Conservation (phyloP, 2,113 vertebrate species). For the Connochaetes taurinus region DNA sequence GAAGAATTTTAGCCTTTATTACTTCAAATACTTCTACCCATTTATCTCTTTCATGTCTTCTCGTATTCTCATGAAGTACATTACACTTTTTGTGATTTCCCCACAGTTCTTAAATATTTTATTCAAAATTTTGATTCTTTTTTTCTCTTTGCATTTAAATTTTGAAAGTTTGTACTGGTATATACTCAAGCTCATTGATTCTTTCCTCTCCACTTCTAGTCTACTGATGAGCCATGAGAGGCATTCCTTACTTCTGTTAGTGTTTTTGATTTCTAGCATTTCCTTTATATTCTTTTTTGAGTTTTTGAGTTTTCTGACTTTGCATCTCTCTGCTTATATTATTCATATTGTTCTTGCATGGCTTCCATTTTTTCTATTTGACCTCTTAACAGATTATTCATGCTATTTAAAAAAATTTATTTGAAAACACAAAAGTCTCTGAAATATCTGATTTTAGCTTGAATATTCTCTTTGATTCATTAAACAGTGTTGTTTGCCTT, state of each 20-base stretch:
- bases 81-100: not conserved
- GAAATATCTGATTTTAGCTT: not conserved
- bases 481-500: not conserved
- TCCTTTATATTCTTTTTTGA: not conserved
- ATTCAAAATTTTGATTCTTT: not conserved
- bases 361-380: not conserved
- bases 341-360: not conserved
- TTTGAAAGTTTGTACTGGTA: not conserved
- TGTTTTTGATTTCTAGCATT: not conserved
- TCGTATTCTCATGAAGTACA: accelerated
- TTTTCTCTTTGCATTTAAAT: not conserved
- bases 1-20: not conserved
- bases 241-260: not conserved
- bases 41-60: not conserved
- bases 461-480: not conserved
- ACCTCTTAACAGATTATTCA: not conserved
- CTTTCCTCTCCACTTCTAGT: not conserved
- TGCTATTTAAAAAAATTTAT: not conserved
- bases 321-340: not conserved
- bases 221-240: not conserved
- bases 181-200: not conserved
- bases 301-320: not conserved
- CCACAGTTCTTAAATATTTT: not conserved
- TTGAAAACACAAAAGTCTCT: not conserved
- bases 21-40: not conserved